These are phyloP conservation scores for Rhynchonycteris naso DNA, from an alignment of 2,797 vertebrate species.

Conservation along the genomic window DNA sequence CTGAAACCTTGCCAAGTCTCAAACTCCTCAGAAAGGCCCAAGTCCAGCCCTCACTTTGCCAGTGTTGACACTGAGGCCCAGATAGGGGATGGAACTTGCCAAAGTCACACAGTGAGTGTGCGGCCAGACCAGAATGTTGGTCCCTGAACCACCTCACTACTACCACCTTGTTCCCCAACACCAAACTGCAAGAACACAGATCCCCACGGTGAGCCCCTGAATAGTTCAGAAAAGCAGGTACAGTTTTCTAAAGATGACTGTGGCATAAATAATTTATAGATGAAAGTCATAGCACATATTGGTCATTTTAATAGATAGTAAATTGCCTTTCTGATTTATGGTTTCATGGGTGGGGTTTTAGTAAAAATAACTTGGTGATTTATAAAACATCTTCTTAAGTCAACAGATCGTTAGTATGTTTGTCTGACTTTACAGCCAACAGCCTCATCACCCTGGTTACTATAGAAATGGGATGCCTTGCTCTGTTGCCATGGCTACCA, in stretches of 20 bases:
- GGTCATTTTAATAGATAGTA: conserved; percentile 81
- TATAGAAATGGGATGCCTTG: conserved; percentile 85
- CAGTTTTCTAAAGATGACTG: conserved; percentile 74
- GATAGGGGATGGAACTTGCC: background rate
- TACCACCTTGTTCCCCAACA: background rate
- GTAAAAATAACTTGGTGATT: conserved; percentile 85
- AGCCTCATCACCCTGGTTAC: conserved; percentile 84
- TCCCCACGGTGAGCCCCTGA: conserved; percentile 15
- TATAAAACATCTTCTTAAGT: conserved; percentile 84
- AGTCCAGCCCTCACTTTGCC: background rate
- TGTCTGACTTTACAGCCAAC: conserved; percentile 85
- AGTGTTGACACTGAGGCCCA: background rate
- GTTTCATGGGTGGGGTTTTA: conserved; percentile 72
- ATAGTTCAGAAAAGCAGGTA: conserved; percentile 35
- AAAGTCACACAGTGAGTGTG: background rate
- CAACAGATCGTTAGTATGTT: conserved; percentile 86
- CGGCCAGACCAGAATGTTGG: background rate
- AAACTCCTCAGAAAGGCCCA: background rate
- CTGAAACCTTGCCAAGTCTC: background rate
- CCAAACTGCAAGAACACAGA: background rate
- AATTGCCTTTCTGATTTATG: conserved; percentile 82
- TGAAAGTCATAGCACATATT: conserved; percentile 70
- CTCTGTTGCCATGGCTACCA: conserved; percentile 84
- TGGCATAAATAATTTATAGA: conserved; percentile 81
- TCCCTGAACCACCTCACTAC: background rate